Evolutionary conservation across 1,140 invertebrate species (phyloP).

Genomic region (Micrasema minimum): DNA sequence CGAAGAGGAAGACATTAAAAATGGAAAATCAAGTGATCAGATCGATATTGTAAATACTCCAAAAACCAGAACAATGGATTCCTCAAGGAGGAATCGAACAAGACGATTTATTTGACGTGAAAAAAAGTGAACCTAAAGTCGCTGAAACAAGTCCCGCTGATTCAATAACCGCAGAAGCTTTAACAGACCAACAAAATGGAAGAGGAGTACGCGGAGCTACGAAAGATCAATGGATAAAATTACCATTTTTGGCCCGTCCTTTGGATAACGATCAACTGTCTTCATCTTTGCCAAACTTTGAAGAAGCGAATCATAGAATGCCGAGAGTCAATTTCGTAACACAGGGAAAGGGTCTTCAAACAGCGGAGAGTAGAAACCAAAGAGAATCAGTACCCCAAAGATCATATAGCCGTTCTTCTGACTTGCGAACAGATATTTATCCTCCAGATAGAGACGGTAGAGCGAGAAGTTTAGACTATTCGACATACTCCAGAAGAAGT

Average conservation of each 20-base stretch:
- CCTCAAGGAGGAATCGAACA: constrained; percentile 58
- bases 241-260: constrained; percentile 60
- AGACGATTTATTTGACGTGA: constrained; percentile 57
- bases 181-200: constrained; percentile 63
- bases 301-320: constrained; percentile 64
- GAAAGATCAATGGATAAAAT: constrained; percentile 65
- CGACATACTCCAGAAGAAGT: constrained; percentile 63
- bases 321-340: constrained; percentile 66
- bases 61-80: constrained; percentile 59
- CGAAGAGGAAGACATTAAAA: constrained; percentile 61
- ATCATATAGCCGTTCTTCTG: constrained; percentile 41
- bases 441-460: constrained; percentile 58
- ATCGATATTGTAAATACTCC: constrained; percentile 54
- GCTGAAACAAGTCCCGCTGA: constrained; percentile 55
- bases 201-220: constrained; percentile 59
- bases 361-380: constrained; percentile 64
- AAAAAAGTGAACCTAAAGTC: constrained; percentile 59
- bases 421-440: constrained; percentile 65
- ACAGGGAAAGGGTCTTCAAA: constrained; percentile 63
- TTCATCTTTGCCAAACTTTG: constrained; percentile 61
- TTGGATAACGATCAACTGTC: constrained; percentile 57
- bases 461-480: constrained; percentile 58
- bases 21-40: constrained; percentile 56
- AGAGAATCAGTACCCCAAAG: constrained; percentile 59
- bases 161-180: constrained; percentile 61